Evolutionary conservation across 92 coral and sea anemone species (phyloP).

Genomic region (Scolanthus callimorphus): DNA sequence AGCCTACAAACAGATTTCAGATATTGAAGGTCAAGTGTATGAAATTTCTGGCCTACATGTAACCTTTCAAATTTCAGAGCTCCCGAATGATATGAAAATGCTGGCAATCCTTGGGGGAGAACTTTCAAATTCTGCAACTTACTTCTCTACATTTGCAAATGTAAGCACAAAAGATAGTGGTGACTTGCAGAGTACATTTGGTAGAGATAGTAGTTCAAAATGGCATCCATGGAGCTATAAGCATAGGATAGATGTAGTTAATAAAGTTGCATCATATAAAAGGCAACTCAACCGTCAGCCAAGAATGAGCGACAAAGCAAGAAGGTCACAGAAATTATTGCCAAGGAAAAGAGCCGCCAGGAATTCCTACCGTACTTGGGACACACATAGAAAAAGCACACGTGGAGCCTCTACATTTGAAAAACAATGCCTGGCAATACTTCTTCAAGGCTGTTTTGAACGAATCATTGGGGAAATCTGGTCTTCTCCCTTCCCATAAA

Average conservation of each 20-base stretch:
- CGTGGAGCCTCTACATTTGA: too few species aligned
- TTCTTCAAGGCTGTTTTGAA: constrained; percentile 47
- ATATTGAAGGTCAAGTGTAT: too few species aligned
- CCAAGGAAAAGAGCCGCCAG: constrained; percentile 27
- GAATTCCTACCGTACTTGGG: constrained; percentile 37
- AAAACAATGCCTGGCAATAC: constrained; percentile 58
- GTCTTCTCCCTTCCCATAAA: constrained; percentile 14
- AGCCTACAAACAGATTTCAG: constrained; percentile 47
- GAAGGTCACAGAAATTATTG: too few species aligned
- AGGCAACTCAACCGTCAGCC: constrained; percentile 9
- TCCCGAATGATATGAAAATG: constrained; percentile 63
- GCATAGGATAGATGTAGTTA: constrained; percentile 23
- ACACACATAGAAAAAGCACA: constrained; percentile 55
- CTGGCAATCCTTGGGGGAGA: constrained; percentile 46
- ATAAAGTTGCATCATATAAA: constrained; percentile 27
- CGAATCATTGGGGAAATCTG: constrained; percentile 39
- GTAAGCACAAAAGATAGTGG: constrained; percentile 31
- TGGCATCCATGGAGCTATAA: constrained; percentile 53
- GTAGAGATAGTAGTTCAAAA: constrained; percentile 14
- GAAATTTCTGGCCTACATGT: constrained; percentile 40
- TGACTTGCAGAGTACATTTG: constrained; percentile 50
- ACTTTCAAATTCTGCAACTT: constrained; percentile 41
- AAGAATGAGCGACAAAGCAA: too few species aligned
- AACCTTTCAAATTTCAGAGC: constrained; percentile 54
- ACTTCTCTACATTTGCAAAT: constrained; percentile 48